A percentile compares a stretch with the other conserved stretches of the same genome.
phyloP scores from a whole-genome alignment of 2,113 vertebrate species.

The Alethe castanea region DNA sequence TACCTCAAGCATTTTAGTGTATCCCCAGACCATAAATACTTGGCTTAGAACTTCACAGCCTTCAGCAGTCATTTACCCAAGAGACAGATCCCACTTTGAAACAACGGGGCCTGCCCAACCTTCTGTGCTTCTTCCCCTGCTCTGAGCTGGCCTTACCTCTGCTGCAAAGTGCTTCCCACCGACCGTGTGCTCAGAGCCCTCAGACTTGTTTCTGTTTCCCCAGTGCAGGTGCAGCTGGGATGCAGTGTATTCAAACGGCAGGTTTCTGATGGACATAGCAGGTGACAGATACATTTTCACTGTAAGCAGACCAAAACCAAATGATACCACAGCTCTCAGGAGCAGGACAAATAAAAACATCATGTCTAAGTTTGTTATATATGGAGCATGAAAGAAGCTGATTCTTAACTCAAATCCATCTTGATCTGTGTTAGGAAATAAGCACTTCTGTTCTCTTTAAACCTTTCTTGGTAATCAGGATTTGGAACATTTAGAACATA shows the following conservation, averaged over 20 bases:
- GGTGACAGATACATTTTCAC: conserved; percentile 83
- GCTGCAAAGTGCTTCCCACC: conserved; percentile 84
- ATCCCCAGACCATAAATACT: not conserved
- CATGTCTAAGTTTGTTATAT: not conserved
- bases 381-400: not conserved
- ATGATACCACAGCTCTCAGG: not conserved
- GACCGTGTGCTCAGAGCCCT: conserved; percentile 88
- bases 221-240: conserved; percentile 93
- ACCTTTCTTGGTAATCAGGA: not conserved
- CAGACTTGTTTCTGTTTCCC: conserved; percentile 76
- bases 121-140: not conserved
- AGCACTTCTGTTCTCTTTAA: not conserved
- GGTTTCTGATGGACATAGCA: conserved; percentile 80
- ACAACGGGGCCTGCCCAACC: not conserved
- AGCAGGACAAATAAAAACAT: not conserved
- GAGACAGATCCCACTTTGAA: not conserved
- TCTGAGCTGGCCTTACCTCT: conserved; percentile 78
- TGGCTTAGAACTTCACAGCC: not conserved
- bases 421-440: not conserved
- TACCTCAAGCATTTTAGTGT: not conserved
- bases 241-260: conserved; percentile 82
- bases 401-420: not conserved
- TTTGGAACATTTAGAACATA: not conserved
- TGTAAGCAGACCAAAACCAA: conserved; percentile 57
- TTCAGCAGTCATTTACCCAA: not conserved